phyloP scores from a whole-genome alignment of 2,888 invertebrate genomes.

The Melangyna quadrimaculata region DNA sequence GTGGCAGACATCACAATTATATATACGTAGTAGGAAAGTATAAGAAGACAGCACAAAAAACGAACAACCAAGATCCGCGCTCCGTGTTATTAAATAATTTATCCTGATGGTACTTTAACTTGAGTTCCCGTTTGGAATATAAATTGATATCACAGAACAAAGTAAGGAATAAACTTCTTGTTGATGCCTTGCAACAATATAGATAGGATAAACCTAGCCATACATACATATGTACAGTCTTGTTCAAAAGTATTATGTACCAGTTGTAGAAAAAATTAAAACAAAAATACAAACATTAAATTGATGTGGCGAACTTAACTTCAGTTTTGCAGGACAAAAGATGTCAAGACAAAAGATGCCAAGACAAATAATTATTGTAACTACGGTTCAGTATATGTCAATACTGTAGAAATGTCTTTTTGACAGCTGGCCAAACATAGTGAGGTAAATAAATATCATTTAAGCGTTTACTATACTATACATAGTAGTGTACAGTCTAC shows the following conservation, averaged over 20 bases:
- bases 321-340: no score
- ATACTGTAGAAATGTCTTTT: no score
- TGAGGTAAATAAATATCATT: no score
- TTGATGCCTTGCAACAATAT: slow-evolving; percentile 11
- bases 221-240: background rate
- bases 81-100: slow-evolving; percentile 71
- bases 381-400: no score
- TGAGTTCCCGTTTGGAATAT: slow-evolving; percentile 71
- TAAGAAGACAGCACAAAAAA: slow-evolving; percentile 15
- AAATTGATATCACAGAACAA: slow-evolving; percentile 65
- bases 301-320: no score
- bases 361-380: no score
- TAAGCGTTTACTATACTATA: no score
- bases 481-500: no score
- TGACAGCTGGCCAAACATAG: background rate
- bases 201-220: background rate
- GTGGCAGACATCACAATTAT: slow-evolving; percentile 19
- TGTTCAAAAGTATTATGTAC: background rate
- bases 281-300: background rate
- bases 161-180: slow-evolving; percentile 17
- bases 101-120: slow-evolving; percentile 72
- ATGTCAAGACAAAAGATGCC: no score
- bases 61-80: slow-evolving; percentile 63
- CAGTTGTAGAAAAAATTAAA: background rate
- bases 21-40: background rate